phyloP scores from a whole-genome alignment of 2,797 vertebrate genomes.

The Amblyraja radiata region DNA sequence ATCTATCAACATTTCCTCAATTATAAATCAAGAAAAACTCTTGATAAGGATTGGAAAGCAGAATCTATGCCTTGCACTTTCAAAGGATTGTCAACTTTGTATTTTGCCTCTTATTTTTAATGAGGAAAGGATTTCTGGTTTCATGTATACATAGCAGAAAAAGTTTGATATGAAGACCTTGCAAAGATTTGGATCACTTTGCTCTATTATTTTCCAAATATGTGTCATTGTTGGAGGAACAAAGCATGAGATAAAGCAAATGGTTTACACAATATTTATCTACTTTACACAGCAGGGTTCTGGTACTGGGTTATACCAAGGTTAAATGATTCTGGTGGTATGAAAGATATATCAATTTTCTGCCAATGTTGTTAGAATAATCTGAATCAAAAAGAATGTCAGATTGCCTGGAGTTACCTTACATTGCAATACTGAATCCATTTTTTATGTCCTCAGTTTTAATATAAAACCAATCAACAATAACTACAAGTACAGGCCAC shows the following conservation, averaged over 20 bases:
- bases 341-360: conserved; percentile 24
- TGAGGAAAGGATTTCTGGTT: neutral
- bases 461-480: neutral
- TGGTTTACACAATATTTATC: neutral
- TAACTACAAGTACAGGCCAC: neutral
- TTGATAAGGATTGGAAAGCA: neutral
- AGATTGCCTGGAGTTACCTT: neutral
- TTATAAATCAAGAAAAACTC: neutral
- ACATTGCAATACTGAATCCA: neutral
- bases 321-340: neutral
- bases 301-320: conserved; percentile 17
- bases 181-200: neutral
- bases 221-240: neutral
- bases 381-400: neutral
- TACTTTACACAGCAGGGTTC: conserved; percentile 9
- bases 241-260: neutral
- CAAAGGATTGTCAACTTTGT: neutral
- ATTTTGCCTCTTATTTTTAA: neutral
- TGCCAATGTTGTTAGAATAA: neutral
- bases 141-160: neutral
- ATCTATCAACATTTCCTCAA: neutral
- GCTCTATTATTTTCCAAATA: conserved; percentile 13
- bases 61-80: neutral
- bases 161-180: conserved; percentile 10
- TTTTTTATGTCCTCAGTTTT: neutral